phyloP scores from a whole-genome alignment of 1,140 invertebrate species.

The Rhopalosiphum padi region DNA sequence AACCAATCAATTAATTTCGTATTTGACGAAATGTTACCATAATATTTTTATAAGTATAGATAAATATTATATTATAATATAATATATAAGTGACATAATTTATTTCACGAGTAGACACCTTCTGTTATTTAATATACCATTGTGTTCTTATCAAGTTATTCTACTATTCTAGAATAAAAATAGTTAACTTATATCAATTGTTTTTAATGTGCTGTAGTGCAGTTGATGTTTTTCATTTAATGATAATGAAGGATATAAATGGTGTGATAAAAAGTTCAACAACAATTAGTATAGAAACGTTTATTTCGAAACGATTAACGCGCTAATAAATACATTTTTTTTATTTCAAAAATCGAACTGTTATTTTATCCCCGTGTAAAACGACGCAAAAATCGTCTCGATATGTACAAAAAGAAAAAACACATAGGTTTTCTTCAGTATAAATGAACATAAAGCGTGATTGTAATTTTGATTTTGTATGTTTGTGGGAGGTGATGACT shows the following conservation, averaged over 20 bases:
- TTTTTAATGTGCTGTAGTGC: background rate
- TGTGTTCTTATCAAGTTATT: background rate
- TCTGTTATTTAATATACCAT: background rate
- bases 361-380: conserved; percentile 58
- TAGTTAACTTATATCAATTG: background rate
- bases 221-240: background rate
- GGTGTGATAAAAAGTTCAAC: background rate
- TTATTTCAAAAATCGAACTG: conserved; percentile 50
- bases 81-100: background rate
- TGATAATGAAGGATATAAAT: background rate
- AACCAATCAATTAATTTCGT: background rate
- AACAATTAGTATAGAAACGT: conserved; percentile 55
- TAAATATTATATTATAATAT: background rate
- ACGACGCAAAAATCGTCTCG: conserved; percentile 53
- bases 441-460: conserved; percentile 58
- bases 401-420: conserved; percentile 57
- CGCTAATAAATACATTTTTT: conserved; percentile 56
- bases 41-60: background rate
- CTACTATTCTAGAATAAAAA: background rate
- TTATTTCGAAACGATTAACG: conserved; percentile 57
- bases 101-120: background rate
- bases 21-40: background rate
- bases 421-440: conserved; percentile 49
- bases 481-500: conserved; percentile 63
- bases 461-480: conserved; percentile 56